phyloP scores from a whole-genome alignment of 2,113 vertebrate species.

The Chascanopsetta lugubris region DNA sequence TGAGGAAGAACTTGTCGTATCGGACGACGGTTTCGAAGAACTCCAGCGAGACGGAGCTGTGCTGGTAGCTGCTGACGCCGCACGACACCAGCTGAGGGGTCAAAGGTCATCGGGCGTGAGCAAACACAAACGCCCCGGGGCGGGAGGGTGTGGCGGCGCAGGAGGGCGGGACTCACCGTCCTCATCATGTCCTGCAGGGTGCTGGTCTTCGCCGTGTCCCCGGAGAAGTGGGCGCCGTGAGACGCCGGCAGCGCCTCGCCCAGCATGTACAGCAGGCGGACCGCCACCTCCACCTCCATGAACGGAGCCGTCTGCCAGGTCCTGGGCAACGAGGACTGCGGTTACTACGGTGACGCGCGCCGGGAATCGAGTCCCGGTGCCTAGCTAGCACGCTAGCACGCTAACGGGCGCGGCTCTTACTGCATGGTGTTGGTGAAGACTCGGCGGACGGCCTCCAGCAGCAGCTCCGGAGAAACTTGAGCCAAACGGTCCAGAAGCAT shows the following conservation, averaged over 20 bases:
- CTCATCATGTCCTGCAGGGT: constrained; percentile 98
- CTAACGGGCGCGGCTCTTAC: constrained; percentile 80
- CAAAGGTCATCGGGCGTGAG: not conserved
- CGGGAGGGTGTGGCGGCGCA: not conserved
- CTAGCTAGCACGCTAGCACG: no score
- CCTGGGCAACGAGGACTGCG: constrained; percentile 68
- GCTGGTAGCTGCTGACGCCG: constrained; percentile 93
- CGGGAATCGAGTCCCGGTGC: no score
- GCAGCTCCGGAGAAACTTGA: constrained; percentile 94
- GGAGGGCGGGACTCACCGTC: constrained; percentile 80
- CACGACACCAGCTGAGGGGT: constrained; percentile 89
- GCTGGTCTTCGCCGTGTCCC: constrained; percentile 91
- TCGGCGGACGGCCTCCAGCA: constrained; percentile 90
- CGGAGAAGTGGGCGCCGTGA: constrained; percentile 95
- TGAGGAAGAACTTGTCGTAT: constrained; percentile 97
- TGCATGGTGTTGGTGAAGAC: constrained; percentile 92
- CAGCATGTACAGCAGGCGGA: constrained; percentile 96
- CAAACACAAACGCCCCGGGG: not conserved
- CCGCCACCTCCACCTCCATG: constrained; percentile 97
- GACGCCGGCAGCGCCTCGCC: constrained; percentile 95
- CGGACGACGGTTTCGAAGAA: constrained; percentile 97
- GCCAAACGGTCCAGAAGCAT: constrained; percentile 94
- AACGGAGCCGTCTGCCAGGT: constrained; percentile 90
- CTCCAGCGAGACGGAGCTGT: constrained; percentile 93
- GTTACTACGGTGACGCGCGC: not conserved